phyloP scores from a whole-genome alignment of 2,113 vertebrate genomes.

The Kryptolebias marmoratus region DNA sequence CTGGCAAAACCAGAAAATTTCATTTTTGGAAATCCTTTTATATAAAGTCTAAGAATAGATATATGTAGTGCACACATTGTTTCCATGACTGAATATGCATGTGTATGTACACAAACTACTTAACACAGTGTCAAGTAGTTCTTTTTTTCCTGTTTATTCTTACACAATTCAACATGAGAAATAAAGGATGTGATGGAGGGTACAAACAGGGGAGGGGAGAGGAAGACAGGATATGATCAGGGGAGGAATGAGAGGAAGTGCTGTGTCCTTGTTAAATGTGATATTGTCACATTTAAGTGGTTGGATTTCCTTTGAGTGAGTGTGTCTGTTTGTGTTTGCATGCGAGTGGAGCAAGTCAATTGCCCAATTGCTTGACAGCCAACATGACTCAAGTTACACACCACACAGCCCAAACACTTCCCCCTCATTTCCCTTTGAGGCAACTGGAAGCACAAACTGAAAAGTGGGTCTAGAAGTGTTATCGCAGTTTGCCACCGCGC shows the following conservation, averaged over 20 bases:
- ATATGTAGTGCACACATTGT: too few relatives aligned
- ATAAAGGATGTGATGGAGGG: conserved; percentile 30
- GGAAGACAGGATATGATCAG: conserved; percentile 40
- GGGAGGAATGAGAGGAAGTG: conserved; percentile 63
- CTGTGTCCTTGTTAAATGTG: conserved; percentile 70
- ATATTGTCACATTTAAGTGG: conserved; percentile 71
- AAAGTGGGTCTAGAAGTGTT: conserved; percentile 21
- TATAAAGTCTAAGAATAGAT: too few relatives aligned
- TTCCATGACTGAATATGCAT: not conserved
- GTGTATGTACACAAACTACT: not conserved
- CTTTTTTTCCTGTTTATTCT: conserved; percentile 3
- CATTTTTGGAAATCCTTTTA: too few relatives aligned
- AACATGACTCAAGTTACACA: conserved; percentile 55
- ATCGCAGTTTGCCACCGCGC: conserved; percentile 23
- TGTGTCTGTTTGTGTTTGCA: conserved; percentile 40
- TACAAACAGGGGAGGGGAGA: not conserved
- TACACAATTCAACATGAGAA: conserved; percentile 19
- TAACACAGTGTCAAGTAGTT: not conserved
- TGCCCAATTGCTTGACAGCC: conserved; percentile 53
- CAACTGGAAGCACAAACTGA: conserved; percentile 15
- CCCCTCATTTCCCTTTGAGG: not conserved
- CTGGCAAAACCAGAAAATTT: too few relatives aligned
- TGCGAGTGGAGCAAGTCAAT: conserved; percentile 51
- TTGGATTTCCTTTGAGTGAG: conserved; percentile 64
- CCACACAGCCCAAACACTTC: conserved; percentile 40